Percentiles rank a stretch among this genome's conserved stretches.
Evolutionary conservation across 2,888 invertebrate genomes (phyloP).

Genomic region (Pilophorus perplexus): DNA sequence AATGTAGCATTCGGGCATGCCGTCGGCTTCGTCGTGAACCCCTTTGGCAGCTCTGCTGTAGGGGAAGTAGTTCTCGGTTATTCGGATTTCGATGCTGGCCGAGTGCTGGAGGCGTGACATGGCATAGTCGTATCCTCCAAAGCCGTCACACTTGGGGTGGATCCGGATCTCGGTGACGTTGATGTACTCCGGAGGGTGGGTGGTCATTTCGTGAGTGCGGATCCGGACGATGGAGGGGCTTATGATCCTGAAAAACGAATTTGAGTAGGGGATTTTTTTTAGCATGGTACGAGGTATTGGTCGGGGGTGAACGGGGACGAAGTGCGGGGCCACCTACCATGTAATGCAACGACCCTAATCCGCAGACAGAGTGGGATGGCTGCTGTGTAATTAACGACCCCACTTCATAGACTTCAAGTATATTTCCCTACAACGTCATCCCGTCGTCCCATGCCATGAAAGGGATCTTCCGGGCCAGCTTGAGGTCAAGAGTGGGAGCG

Average conservation of each 20-base stretch:
- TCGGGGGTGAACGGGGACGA: no score
- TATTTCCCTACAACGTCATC: no score
- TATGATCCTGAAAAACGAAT: background rate
- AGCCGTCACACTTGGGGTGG: constrained; percentile 14
- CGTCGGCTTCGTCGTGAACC: background rate
- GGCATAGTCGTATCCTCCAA: constrained; percentile 19
- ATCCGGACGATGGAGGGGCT: constrained; percentile 25
- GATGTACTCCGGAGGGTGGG: background rate
- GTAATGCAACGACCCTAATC: no score
- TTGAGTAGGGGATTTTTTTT: no score
- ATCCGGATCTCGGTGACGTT: constrained; percentile 17
- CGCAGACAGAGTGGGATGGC: no score
- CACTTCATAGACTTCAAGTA: no score
- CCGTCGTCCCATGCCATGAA: no score
- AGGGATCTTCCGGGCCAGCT: no score
- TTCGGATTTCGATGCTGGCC: background rate
- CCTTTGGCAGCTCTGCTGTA: constrained; percentile 2
- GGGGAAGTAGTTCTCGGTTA: constrained; percentile 19
- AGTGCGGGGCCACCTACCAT: no score
- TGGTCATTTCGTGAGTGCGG: constrained; percentile 7
- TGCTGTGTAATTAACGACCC: no score
- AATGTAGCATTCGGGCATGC: constrained; percentile 20
- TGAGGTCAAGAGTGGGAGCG: no score
- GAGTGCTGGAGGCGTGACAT: constrained; percentile 12
- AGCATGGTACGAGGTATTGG: no score